phyloP scores from a whole-genome alignment of 2,797 vertebrate species.

The Myripristis jacobus region DNA sequence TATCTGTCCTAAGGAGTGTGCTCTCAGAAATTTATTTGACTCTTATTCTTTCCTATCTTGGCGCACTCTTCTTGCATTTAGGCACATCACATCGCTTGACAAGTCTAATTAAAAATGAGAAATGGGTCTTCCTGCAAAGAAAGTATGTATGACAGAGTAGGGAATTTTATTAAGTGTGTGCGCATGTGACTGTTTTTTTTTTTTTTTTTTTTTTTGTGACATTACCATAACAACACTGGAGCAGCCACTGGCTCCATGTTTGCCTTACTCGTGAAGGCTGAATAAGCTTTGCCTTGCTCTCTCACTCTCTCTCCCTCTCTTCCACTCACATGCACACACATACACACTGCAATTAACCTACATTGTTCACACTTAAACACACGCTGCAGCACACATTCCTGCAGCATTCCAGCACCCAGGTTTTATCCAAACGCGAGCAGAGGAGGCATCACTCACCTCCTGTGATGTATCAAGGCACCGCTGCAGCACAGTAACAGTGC shows the following conservation, averaged over 20 bases:
- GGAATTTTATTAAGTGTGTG: slow-evolving; percentile 14
- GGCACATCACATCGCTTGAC: slow-evolving; percentile 7
- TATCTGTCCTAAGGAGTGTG: slow-evolving; percentile 27
- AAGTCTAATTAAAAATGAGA: neutral
- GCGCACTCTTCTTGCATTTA: slow-evolving; percentile 1
- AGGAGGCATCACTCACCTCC: slow-evolving; percentile 20
- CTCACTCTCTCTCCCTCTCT: slow-evolving; percentile 40
- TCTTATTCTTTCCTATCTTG: slow-evolving; percentile 7
- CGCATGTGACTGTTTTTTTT: neutral
- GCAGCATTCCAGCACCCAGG: slow-evolving; percentile 51
- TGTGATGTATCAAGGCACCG: neutral
- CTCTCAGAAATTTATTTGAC: slow-evolving; percentile 34
- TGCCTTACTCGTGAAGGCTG: slow-evolving; percentile 54
- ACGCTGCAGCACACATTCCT: slow-evolving; percentile 56
- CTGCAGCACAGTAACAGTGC: slow-evolving; percentile 7
- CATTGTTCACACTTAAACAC: slow-evolving; percentile 49
- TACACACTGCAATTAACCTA: slow-evolving; percentile 44
- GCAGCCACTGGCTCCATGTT: slow-evolving; percentile 55
- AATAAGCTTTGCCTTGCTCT: slow-evolving; percentile 63
- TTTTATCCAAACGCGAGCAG: slow-evolving; percentile 44
- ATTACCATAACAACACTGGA: slow-evolving; percentile 70
- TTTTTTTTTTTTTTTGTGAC: slow-evolving; percentile 30
- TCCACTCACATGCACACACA: slow-evolving; percentile 32
- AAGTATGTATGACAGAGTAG: slow-evolving; percentile 5
- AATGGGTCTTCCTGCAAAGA: neutral